A percentile compares a stretch with the other conserved stretches of the same genome.
These are phyloP conservation scores for Hydra vulgaris DNA, from an alignment of 30 jellyfish, hydroid and myxozoan genomes.

Conservation along the genomic window DNA sequence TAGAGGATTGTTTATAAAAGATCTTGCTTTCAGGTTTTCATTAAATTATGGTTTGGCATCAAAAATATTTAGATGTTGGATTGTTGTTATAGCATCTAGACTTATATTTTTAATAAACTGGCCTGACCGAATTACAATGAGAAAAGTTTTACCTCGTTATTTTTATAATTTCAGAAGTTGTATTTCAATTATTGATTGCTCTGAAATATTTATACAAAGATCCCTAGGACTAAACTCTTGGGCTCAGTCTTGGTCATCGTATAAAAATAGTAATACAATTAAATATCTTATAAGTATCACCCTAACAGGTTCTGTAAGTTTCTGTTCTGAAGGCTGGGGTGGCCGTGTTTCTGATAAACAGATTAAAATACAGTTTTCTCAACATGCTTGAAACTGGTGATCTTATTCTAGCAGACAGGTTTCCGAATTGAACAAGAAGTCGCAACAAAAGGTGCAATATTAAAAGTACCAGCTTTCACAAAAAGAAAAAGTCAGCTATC, in stretches of 20 bases:
- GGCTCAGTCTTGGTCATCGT: neutral
- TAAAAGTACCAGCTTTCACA: too few species aligned
- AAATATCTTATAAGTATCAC: neutral
- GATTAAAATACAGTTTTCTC: neutral
- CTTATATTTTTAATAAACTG: neutral
- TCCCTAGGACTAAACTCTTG: neutral
- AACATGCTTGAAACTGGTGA: neutral
- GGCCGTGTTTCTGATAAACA: conserved; percentile 2
- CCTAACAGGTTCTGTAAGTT: neutral
- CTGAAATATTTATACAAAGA: neutral
- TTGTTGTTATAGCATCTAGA: neutral
- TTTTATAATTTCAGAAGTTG: neutral
- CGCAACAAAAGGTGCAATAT: too few species aligned
- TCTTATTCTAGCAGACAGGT: neutral
- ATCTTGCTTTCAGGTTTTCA: neutral
- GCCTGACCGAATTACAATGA: neutral
- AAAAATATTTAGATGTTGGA: neutral
- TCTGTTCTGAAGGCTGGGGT: neutral
- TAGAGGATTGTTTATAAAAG: neutral
- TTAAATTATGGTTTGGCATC: neutral
- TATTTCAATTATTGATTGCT: neutral
- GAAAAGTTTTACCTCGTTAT: neutral
- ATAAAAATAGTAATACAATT: neutral
- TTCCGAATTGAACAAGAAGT: too few species aligned
- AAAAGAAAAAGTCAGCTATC: too few species aligned